Evolutionary conservation across 2,888 invertebrate species (phyloP), one percentile per base, ranked within the genome.

Genomic region (Pterobdella sp.): DNA sequence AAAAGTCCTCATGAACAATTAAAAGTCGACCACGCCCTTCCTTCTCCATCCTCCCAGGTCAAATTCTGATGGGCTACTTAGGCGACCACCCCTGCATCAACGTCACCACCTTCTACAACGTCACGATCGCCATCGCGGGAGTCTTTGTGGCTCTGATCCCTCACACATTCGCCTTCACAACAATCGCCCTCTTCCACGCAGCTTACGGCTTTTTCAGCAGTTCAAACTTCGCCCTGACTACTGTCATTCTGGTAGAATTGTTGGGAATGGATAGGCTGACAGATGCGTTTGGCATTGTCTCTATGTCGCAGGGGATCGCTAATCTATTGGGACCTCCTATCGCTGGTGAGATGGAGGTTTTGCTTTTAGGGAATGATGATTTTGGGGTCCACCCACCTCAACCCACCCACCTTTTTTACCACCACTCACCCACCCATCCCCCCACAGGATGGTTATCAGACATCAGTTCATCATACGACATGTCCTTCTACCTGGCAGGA

Each of bases 261-360:
- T 91, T 94, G 77, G 90, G 92, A n/a, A 84, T 94, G 78, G 92
- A 93, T 83, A 88, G 91, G 79, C 93, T 95, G 82, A 92, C 93
- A 67, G 92, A 90, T 81, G 93, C 93, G 2, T 94, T 94, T 81
- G 94, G 94, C 0, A 84, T 94, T 78, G 84, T 93, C 79, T 86
- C 93, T 81, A 86, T 94, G 69, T 91, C 92, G 32, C 93, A 94
- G 84, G 95, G 95, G 1, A 84, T 94, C 42, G 93, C 92, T 1
- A 94, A 93, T 83, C 87, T 94, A 26, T 85, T 93, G 77, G 94
- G 94, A 68, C 94, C 95, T 36, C 92, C 94, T 0, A 81, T 94
- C 32, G 93, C 91, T 80, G 94, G 94, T 92, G 56, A 52, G 34
- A 18, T n/a, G 10, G 26, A 2, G 37, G n/a, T n/a, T n/a, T n/a